Evolutionary conservation across 2,797 vertebrate species (phyloP).

Genomic region (Crax fasciolata): DNA sequence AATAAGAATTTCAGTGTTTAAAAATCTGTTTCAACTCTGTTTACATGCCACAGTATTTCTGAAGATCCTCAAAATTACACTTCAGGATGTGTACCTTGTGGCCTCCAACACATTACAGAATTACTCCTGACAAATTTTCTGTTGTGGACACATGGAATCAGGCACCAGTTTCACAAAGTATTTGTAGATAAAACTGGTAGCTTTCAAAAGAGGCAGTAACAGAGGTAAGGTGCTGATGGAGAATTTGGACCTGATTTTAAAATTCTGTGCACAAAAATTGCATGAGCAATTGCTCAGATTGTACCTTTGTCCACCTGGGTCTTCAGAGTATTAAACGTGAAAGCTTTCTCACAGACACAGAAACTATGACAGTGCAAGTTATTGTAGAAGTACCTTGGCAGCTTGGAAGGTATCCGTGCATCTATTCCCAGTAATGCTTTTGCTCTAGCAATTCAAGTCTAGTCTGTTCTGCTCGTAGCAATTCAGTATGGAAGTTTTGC

Average conservation of each 20-base stretch:
- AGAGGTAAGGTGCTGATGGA: not conserved
- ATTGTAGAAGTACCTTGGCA: not conserved
- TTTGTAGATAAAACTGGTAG: not conserved
- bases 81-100: not conserved
- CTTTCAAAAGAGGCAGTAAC: not conserved
- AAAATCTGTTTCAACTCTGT: not conserved
- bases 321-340: not conserved
- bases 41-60: not conserved
- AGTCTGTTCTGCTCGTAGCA: not conserved
- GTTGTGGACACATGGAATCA: not conserved
- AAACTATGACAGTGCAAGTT: not conserved
- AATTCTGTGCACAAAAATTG: not conserved
- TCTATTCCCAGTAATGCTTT: not conserved
- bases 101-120: not conserved
- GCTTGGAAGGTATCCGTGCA: not conserved
- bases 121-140: not conserved
- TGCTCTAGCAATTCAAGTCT: no score
- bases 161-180: fast-evolving
- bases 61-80: not conserved
- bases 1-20: not conserved
- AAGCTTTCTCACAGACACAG: not conserved
- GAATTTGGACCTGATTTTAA: not conserved
- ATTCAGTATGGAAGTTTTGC: not conserved
- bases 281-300: not conserved
- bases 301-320: not conserved